These are phyloP conservation scores for Nycticorax nycticorax DNA, from an alignment of 2,113 vertebrate species.

Conservation along the genomic window DNA sequence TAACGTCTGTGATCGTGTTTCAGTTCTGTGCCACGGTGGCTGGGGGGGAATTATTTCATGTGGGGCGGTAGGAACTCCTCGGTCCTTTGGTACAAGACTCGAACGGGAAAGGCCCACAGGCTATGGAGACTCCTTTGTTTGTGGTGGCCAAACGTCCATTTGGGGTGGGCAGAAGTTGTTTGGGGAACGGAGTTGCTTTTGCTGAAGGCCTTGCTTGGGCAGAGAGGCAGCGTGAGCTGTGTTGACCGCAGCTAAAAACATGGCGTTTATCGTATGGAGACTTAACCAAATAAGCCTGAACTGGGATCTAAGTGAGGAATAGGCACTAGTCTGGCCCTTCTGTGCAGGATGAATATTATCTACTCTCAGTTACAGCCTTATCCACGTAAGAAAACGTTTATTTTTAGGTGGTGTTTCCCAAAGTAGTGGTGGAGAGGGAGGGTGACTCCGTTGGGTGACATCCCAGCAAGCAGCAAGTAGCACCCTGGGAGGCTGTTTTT, in stretches of 20 bases:
- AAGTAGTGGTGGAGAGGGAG: not conserved
- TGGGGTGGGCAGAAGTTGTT: not conserved
- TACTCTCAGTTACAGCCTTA: not conserved
- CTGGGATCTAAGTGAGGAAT: not conserved
- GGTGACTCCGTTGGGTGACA: not conserved
- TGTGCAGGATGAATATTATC: not conserved
- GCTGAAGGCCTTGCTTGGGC: not conserved
- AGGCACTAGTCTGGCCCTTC: not conserved
- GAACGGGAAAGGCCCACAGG: not conserved
- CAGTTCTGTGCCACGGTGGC: not conserved
- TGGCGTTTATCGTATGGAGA: not conserved
- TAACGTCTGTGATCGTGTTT: not conserved
- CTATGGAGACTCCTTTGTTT: not conserved
- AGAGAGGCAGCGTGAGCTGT: rapidly evolving
- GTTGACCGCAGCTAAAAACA: not conserved
- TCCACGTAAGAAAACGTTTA: not conserved
- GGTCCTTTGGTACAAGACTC: not conserved
- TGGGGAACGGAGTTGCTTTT: not conserved
- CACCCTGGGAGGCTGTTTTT: not conserved
- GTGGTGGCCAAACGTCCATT: rapidly evolving
- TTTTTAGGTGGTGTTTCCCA: not conserved
- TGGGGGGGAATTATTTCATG: not conserved
- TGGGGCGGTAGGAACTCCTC: not conserved
- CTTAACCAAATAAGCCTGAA: not conserved
- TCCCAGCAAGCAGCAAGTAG: not conserved